phyloP scores from a whole-genome alignment of 1,140 invertebrate species.

The Philotrypesis tridentata region DNA sequence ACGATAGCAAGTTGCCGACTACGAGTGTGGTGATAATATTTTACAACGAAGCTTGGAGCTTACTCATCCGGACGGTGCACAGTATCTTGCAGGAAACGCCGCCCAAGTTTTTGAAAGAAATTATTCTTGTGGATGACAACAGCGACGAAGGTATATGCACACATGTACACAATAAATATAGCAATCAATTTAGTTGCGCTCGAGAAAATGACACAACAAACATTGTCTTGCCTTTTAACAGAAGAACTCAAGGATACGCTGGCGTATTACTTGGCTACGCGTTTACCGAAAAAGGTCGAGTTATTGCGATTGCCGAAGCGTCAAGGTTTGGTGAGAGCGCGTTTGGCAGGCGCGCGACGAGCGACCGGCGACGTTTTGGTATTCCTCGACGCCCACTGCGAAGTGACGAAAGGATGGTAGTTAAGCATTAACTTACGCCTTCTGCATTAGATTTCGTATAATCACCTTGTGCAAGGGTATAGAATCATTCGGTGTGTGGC shows the following conservation, averaged over 20 bases:
- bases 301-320: constrained; percentile 84
- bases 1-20: constrained; percentile 83
- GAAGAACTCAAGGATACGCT: constrained; percentile 83
- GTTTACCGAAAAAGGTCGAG: constrained; percentile 81
- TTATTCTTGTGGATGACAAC: constrained; percentile 94
- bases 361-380: constrained; percentile 90
- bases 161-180: too few relatives aligned
- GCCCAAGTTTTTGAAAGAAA: constrained; percentile 86
- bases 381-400: constrained; percentile 97
- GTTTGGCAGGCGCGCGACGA: constrained; percentile 84
- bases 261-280: constrained; percentile 83
- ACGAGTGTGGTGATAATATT: constrained; percentile 94
- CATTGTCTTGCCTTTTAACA: constrained; percentile 75
- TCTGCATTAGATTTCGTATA: constrained; percentile 11
- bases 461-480: too few relatives aligned
- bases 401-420: constrained; percentile 86
- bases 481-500: too few relatives aligned
- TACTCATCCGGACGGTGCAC: constrained; percentile 87
- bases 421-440: constrained; percentile 34
- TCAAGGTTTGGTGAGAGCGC: constrained; percentile 88
- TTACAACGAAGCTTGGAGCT: constrained; percentile 94
- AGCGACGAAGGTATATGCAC: constrained; percentile 79
- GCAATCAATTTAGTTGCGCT: too few relatives aligned
- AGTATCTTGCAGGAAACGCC: constrained; percentile 91
- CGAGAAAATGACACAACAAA: background rate